A percentile compares a stretch with the other conserved stretches of the same genome.
Evolutionary conservation across 2,797 vertebrate species (phyloP).

Genomic region (Epinephelus malabaricus): DNA sequence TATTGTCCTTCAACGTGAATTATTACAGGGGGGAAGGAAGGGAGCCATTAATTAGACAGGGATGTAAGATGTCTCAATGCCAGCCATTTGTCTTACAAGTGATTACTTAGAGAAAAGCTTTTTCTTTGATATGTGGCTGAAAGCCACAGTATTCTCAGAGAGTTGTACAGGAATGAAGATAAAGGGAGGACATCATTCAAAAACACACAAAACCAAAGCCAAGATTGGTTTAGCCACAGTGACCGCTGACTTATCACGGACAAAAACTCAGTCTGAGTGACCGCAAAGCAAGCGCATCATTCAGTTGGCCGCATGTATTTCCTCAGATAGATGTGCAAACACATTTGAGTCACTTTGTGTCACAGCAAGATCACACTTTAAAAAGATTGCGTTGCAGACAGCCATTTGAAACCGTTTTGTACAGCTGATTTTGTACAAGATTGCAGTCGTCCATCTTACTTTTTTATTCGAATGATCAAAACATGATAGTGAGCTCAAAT

Average conservation of each 20-base stretch:
- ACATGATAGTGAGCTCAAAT: background rate
- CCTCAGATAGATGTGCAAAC: constrained; percentile 2
- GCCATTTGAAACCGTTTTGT: background rate
- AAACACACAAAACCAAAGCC: constrained; percentile 35
- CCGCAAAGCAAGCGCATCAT: constrained; percentile 4
- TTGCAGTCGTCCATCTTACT: too few species aligned
- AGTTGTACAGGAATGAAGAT: constrained; percentile 47
- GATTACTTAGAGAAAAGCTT: constrained; percentile 78
- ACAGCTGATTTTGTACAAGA: too few species aligned
- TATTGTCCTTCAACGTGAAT: constrained; percentile 80
- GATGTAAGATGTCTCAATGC: constrained; percentile 81
- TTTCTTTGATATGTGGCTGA: constrained; percentile 66
- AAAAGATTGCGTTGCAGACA: background rate
- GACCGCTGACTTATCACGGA: background rate
- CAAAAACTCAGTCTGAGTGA: constrained; percentile 6
- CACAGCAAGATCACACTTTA: background rate
- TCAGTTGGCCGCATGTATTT: background rate
- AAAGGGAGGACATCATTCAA: constrained; percentile 44
- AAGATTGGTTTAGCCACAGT: background rate
- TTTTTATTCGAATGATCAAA: background rate
- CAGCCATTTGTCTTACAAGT: constrained; percentile 81
- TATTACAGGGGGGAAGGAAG: constrained; percentile 69
- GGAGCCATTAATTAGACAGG: constrained; percentile 80
- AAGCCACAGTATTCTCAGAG: constrained; percentile 56
- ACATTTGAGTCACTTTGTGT: background rate